These are phyloP conservation scores for Napeogenes sylphis DNA, from an alignment of 2,888 invertebrate species.

Conservation along the genomic window DNA sequence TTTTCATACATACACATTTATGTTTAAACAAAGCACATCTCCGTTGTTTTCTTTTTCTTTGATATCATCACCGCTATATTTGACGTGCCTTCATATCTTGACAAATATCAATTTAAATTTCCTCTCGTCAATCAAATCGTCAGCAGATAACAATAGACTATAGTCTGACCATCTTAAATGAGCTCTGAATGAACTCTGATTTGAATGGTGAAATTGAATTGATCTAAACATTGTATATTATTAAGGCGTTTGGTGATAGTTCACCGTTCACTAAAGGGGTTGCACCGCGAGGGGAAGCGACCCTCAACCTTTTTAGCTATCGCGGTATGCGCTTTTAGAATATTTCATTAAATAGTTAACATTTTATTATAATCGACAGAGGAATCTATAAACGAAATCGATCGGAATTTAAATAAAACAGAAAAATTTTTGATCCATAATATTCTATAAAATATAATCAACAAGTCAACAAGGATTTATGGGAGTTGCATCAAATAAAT, in stretches of 20 bases:
- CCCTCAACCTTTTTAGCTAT: not conserved
- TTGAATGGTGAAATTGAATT: constrained; percentile 5
- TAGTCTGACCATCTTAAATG: constrained; percentile 15
- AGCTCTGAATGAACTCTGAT: not conserved
- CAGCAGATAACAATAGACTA: constrained; percentile 29
- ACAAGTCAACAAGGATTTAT: not conserved
- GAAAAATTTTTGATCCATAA: not conserved
- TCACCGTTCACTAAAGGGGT: not conserved
- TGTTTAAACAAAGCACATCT: not conserved
- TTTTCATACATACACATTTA: no score
- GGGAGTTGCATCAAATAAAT: not conserved
- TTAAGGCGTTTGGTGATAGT: constrained; percentile 3
- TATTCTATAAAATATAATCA: not conserved
- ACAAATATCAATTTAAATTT: constrained; percentile 32
- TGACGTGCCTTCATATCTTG: constrained; percentile 26
- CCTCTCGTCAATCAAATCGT: constrained; percentile 27
- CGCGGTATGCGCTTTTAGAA: not conserved
- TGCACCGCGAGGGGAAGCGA: constrained; percentile 1
- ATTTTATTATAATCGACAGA: not conserved
- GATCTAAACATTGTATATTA: constrained; percentile 4
- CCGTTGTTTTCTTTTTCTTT: constrained; percentile 8
- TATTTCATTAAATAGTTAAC: not conserved
- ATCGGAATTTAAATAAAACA: not conserved
- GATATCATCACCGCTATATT: constrained; percentile 8
- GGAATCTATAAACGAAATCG: not conserved